These are phyloP conservation scores for Amphibalanus amphitrite DNA, from an alignment of 1,140 invertebrate species.

Conservation along the genomic window DNA sequence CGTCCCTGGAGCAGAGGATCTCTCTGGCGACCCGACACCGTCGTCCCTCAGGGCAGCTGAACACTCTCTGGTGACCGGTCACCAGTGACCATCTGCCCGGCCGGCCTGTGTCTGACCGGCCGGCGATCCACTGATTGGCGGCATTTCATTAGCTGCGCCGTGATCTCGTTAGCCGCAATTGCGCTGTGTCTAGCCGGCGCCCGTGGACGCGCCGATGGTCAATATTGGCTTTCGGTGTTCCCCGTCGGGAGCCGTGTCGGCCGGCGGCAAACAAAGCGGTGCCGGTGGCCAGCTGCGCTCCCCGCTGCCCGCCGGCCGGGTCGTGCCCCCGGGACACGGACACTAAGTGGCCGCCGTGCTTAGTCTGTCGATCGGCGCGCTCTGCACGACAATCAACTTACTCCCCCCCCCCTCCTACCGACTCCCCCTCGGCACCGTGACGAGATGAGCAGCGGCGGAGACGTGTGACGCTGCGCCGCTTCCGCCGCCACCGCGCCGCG, in stretches of 20 bases:
- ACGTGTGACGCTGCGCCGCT: not conserved
- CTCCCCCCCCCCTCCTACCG: no score
- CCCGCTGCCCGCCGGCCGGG: no score
- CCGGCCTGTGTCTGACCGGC: no score
- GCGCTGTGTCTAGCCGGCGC: not conserved
- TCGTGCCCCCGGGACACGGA: not conserved
- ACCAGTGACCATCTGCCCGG: not conserved
- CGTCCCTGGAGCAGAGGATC: no score
- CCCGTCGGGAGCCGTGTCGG: not conserved
- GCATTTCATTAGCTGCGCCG: not conserved
- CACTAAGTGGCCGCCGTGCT: not conserved
- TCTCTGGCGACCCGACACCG: no score
- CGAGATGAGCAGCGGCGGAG: not conserved
- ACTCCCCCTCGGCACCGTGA: not conserved
- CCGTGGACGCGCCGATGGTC: not conserved
- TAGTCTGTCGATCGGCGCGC: not conserved
- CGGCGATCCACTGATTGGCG: not conserved
- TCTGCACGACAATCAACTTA: not conserved
- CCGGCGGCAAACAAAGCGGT: not conserved
- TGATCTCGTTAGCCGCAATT: not conserved
- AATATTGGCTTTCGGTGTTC: not conserved
- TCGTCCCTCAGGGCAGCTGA: no score
- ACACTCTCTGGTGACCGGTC: no score
- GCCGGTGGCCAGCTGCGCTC: not conserved
- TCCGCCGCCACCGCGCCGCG: no score